phyloP scores from a whole-genome alignment of 2,797 vertebrate species.

The Streptopelia turtur region DNA sequence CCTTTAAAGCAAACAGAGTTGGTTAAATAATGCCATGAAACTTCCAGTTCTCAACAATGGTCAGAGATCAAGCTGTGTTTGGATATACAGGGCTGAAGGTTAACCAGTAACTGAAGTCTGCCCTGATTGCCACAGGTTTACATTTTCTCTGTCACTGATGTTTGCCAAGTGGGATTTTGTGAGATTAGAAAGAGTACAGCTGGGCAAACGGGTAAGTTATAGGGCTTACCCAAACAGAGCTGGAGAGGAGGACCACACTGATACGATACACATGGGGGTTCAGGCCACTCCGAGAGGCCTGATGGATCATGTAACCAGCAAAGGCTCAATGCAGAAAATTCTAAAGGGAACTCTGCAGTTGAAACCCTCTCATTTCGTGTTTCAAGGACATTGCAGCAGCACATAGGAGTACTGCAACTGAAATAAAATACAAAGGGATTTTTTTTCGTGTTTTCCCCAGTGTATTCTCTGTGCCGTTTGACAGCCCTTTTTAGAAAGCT shows the following conservation, averaged over 20 bases:
- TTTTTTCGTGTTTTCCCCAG: neutral
- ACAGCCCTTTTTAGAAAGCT: neutral
- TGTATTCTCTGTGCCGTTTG: neutral
- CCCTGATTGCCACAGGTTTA: conserved; percentile 56
- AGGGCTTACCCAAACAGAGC: conserved; percentile 14
- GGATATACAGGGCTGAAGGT: conserved; percentile 57
- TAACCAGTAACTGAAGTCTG: conserved; percentile 60
- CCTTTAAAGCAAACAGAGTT: conserved; percentile 56
- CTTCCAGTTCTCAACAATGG: conserved; percentile 74
- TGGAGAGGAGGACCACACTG: neutral
- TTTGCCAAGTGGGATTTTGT: conserved; percentile 67
- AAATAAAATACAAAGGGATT: neutral
- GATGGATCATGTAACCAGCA: neutral
- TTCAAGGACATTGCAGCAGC: neutral
- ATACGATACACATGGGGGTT: neutral
- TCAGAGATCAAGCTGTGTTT: conserved; percentile 81
- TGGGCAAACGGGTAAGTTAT: conserved; percentile 45
- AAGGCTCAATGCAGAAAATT: neutral
- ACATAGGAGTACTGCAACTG: neutral
- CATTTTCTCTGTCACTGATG: conserved; percentile 53
- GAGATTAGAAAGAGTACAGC: conserved; percentile 63
- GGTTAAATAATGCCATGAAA: conserved; percentile 63
- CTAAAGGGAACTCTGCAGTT: neutral
- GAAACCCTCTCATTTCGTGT: neutral
- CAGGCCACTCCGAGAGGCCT: neutral